These are phyloP conservation scores for Lacerta viridis DNA, from an alignment of 2,797 vertebrate genomes.

Conservation along the genomic window DNA sequence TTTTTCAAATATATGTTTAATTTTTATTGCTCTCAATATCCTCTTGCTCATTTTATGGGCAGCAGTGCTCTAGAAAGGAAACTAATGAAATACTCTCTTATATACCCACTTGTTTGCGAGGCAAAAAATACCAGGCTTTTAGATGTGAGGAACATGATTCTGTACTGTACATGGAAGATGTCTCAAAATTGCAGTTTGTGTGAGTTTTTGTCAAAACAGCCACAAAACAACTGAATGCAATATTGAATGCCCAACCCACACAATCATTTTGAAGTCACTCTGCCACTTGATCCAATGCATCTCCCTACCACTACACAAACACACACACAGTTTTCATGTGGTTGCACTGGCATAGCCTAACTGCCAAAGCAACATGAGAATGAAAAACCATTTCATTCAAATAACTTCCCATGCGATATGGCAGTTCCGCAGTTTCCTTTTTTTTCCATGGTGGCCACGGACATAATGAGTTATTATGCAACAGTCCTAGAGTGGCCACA, in stretches of 20 bases:
- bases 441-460: too few species aligned
- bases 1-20: slow-evolving; percentile 13
- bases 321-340: not conserved
- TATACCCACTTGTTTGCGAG: not conserved
- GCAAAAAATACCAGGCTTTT: not conserved
- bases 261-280: not conserved
- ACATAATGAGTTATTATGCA: too few species aligned
- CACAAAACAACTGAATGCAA: not conserved
- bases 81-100: slow-evolving; percentile 3
- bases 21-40: not conserved
- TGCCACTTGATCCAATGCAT: not conserved
- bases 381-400: not conserved
- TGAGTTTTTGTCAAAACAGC: too few species aligned
- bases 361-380: not conserved
- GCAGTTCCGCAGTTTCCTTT: not conserved
- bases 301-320: not conserved
- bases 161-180: not conserved
- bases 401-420: not conserved
- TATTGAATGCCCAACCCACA: not conserved
- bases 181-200: not conserved
- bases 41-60: slow-evolving; percentile 1
- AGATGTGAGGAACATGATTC: not conserved
- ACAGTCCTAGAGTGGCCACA: too few species aligned
- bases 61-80: not conserved
- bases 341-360: not conserved